Evolutionary conservation across 1,140 invertebrate genomes (phyloP).

Genomic region (Drosophila nebulosa): DNA sequence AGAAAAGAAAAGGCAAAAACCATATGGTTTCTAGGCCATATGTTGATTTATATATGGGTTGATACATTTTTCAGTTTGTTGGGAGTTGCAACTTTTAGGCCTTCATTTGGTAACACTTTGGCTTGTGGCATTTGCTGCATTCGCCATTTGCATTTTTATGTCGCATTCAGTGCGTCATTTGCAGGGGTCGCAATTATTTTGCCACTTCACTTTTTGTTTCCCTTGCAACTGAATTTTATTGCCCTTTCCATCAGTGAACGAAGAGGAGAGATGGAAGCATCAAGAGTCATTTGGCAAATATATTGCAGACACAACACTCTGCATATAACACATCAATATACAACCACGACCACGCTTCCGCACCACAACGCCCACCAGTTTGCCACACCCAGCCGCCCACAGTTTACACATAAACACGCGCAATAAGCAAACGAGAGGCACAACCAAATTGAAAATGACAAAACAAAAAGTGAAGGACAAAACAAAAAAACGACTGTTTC

Average conservation of each 20-base stretch:
- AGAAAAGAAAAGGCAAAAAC: constrained; percentile 11
- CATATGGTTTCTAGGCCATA: constrained; percentile 27
- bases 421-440: constrained; percentile 35
- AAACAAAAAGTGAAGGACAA: constrained; percentile 48
- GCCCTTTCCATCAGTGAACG: constrained; percentile 35
- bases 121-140: constrained; percentile 32
- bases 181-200: constrained; percentile 64
- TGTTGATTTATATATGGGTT: constrained; percentile 26
- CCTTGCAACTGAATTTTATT: constrained; percentile 54
- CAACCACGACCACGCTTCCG: constrained; percentile 14
- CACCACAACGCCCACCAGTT: neutral
- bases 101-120: constrained; percentile 28
- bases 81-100: constrained; percentile 10
- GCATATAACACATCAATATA: constrained; percentile 52
- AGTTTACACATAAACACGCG: constrained; percentile 28
- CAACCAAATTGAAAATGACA: constrained; percentile 68
- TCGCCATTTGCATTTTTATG: constrained; percentile 72
- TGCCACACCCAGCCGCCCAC: neutral
- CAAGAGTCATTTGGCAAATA: constrained; percentile 52
- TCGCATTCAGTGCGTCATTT: constrained; percentile 46
- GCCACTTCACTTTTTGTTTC: constrained; percentile 36
- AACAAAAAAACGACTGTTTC: neutral
- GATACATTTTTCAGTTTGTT: constrained; percentile 27
- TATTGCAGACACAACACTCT: constrained; percentile 48
- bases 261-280: constrained; percentile 29